Evolutionary conservation across 1,140 invertebrate genomes (phyloP).

Genomic region (Papilio polyxenes): DNA sequence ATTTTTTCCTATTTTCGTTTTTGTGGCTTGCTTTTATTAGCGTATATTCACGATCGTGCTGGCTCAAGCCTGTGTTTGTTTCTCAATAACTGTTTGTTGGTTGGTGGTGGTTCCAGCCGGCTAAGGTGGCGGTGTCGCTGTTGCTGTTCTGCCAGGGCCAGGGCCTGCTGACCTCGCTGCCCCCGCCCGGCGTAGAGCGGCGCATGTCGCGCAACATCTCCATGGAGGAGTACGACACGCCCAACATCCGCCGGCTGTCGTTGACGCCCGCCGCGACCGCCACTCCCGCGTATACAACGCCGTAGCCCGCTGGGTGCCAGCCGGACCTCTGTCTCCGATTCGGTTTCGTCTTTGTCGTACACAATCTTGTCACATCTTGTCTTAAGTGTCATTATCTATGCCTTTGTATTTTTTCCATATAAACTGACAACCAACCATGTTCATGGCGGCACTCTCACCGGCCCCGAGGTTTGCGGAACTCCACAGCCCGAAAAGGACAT

Average conservation of each 20-base stretch:
- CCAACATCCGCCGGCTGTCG: slow-evolving; percentile 87
- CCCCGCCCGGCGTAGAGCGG: slow-evolving; percentile 86
- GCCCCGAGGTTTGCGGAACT: no score
- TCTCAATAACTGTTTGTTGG: not conserved
- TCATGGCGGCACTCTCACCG: no score
- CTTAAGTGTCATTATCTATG: no score
- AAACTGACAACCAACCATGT: no score
- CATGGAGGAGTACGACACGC: slow-evolving; percentile 92
- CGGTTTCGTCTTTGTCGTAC: no score
- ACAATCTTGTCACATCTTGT: no score
- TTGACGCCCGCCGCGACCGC: slow-evolving; percentile 79
- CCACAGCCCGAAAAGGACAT: no score
- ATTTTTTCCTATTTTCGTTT: no score
- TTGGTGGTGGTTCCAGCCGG: slow-evolving; percentile 82
- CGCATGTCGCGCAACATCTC: slow-evolving; percentile 85
- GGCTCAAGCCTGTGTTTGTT: not conserved
- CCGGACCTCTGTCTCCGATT: not conserved
- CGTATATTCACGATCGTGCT: no score
- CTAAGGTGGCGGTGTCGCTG: slow-evolving; percentile 90
- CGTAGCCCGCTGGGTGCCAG: slow-evolving; percentile 49
- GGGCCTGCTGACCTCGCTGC: slow-evolving; percentile 87
- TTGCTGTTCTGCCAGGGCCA: slow-evolving; percentile 91
- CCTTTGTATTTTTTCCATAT: no score
- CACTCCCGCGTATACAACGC: slow-evolving; percentile 53
- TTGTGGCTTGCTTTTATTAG: no score